A percentile compares a stretch with the other conserved stretches of the same genome.
Conservation (phyloP, 2,797 vertebrate genomes). For the Schizopygopsis pylzovi region DNA sequence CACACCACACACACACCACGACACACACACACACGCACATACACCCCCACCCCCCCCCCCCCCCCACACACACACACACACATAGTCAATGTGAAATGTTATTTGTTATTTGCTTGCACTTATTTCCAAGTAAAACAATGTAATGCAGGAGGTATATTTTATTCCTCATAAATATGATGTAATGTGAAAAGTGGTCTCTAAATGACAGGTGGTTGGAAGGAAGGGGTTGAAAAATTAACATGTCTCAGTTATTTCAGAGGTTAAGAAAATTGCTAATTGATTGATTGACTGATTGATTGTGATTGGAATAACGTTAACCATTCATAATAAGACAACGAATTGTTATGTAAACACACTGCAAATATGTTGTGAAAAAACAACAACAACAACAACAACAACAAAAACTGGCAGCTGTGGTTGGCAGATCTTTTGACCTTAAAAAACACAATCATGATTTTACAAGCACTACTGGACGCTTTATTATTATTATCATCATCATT, state of each 20-base stretch:
- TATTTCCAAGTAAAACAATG: neutral
- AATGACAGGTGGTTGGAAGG: neutral
- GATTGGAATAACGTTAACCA: neutral
- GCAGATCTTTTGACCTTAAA: neutral
- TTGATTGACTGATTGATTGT: neutral
- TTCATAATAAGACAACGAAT: neutral
- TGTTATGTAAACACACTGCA: too few species aligned
- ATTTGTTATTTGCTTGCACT: neutral
- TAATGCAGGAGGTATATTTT: too few species aligned
- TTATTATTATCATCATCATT: too few species aligned
- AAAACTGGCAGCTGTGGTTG: neutral
- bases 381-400: too few species aligned
- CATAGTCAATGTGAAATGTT: too few species aligned
- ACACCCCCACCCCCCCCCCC: too few species aligned
- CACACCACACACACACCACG: constrained; percentile 2
- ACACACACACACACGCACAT: too few species aligned
- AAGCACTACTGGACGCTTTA: neutral
- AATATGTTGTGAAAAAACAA: neutral
- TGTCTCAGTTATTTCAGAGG: neutral
- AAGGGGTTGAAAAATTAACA: neutral
- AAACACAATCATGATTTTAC: neutral
- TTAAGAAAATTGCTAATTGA: too few species aligned
- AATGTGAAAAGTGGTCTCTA: too few species aligned
- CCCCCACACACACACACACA: neutral
- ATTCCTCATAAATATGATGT: too few species aligned